Evolutionary conservation across 1,140 invertebrate genomes (phyloP).

Genomic region (Globodera rostochiensis): DNA sequence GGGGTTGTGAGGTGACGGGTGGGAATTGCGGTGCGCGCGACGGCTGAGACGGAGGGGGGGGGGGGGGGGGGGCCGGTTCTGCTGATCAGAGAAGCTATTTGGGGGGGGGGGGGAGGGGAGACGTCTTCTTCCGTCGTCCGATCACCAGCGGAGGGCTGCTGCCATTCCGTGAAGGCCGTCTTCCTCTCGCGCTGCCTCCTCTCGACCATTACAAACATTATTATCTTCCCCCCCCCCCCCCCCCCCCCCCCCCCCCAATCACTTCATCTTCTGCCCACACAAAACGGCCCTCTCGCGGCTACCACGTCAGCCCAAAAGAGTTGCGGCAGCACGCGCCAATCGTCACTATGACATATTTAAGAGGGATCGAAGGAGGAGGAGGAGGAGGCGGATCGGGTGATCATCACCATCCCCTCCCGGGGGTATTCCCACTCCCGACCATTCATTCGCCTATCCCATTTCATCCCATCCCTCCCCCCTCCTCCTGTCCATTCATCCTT

Average conservation of each 20-base stretch:
- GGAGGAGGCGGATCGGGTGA: not conserved
- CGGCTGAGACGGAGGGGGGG: no score
- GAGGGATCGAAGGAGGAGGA: not conserved
- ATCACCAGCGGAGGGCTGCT: not conserved
- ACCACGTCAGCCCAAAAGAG: not conserved
- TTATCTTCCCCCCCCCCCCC: not conserved
- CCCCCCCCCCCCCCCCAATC: not conserved
- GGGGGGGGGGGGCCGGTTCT: not conserved
- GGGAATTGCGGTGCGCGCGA: not conserved
- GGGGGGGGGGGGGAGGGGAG: not conserved
- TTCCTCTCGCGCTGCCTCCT: not conserved
- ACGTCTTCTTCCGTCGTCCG: not conserved
- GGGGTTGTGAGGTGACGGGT: not conserved
- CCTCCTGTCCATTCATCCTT: not conserved
- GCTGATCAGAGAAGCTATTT: not conserved
- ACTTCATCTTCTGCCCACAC: not conserved
- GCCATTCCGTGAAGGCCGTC: constrained; percentile 3
- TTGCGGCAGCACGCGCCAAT: constrained; percentile 1
- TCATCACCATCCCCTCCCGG: not conserved
- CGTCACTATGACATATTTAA: constrained; percentile 1
- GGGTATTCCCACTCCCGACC: constrained; percentile 1
- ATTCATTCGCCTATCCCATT: constrained; percentile 4
- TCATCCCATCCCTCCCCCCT: not conserved
- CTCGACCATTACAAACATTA: constrained; percentile 3
- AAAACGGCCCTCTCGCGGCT: not conserved